Percentiles rank a stretch among this genome's conserved stretches.
phyloP scores from a whole-genome alignment of 1,140 invertebrate genomes.

The Heliconius melpomene region DNA sequence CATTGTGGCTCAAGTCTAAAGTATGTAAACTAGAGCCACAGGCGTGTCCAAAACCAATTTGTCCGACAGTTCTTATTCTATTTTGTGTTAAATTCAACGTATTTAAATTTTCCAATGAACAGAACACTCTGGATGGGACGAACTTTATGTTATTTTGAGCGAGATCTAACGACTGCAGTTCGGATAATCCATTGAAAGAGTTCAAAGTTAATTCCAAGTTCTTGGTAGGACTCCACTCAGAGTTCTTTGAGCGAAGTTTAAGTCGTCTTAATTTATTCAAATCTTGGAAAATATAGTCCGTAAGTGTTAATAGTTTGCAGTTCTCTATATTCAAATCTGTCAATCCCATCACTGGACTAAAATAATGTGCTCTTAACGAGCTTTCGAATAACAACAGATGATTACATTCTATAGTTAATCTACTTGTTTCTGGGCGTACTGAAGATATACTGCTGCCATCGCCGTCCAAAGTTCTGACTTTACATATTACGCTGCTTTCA shows the following conservation, averaged over 20 bases:
- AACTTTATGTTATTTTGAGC: conserved; percentile 90
- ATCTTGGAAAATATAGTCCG: conserved; percentile 88
- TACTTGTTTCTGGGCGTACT: conserved; percentile 84
- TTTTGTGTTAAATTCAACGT: conserved; percentile 92
- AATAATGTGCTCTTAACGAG: conserved; percentile 85
- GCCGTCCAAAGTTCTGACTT: conserved; percentile 86
- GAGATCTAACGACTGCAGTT: conserved; percentile 90
- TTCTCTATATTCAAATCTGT: conserved; percentile 87
- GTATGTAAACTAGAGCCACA: conserved; percentile 84
- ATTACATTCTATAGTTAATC: conserved; percentile 88
- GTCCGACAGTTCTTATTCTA: conserved; percentile 86
- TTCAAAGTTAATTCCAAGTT: conserved; percentile 85
- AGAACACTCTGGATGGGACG: conserved; percentile 88
- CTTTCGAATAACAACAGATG: conserved; percentile 91
- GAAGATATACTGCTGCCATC: conserved; percentile 84
- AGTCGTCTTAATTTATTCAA: conserved; percentile 88
- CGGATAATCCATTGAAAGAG: conserved; percentile 87
- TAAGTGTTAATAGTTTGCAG: conserved; percentile 90
- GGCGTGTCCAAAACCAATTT: conserved; percentile 86
- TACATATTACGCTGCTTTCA: conserved; percentile 84
- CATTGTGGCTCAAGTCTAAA: conserved; percentile 90
- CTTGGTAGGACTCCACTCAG: conserved; percentile 88
- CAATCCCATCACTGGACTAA: conserved; percentile 87
- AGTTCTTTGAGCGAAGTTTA: conserved; percentile 88
- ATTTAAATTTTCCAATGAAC: conserved; percentile 89